These are phyloP conservation scores for Ferdinandea cuprea DNA, from an alignment of 2,888 invertebrate species.

Conservation along the genomic window DNA sequence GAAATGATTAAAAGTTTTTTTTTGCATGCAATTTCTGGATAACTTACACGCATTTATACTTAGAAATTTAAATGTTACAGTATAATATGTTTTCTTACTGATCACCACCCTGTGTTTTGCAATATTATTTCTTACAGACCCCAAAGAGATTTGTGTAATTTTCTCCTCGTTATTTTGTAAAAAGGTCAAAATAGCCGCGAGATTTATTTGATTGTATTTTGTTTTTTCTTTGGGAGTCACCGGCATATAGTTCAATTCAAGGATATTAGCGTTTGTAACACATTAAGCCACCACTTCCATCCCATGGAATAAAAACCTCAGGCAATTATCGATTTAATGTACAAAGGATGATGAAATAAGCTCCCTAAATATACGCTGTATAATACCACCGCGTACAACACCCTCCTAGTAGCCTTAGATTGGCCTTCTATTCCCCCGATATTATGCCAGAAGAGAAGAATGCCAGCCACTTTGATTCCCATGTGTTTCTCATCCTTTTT, in stretches of 20 bases:
- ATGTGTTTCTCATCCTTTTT: conserved; percentile 53
- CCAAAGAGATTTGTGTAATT: conserved; percentile 59
- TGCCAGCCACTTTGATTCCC: conserved; percentile 61
- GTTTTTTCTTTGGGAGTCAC: conserved; percentile 34
- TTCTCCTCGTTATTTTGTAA: conserved; percentile 60
- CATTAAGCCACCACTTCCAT: conserved; percentile 45
- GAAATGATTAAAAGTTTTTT: too few species aligned
- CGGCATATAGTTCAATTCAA: conserved; percentile 57
- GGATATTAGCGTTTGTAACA: conserved; percentile 66
- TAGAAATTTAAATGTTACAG: not conserved
- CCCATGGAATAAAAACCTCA: conserved; percentile 25
- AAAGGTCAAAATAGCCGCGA: conserved; percentile 60
- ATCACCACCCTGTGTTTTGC: conserved; percentile 9
- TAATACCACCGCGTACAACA: conserved; percentile 21
- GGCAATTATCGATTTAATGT: conserved; percentile 69
- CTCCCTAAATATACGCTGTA: not conserved
- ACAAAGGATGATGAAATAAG: conserved; percentile 54
- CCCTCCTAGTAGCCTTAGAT: conserved; percentile 46
- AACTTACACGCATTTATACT: too few species aligned
- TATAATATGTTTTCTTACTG: not conserved
- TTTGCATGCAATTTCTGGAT: too few species aligned
- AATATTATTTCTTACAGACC: conserved; percentile 1
- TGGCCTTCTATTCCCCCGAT: conserved; percentile 50
- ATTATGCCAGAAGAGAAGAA: conserved; percentile 26
- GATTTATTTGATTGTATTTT: conserved; percentile 66